Base-by-base conservation (phyloP, 2,888 invertebrate genomes). In the Amphipyra tragopoginis region DNA sequence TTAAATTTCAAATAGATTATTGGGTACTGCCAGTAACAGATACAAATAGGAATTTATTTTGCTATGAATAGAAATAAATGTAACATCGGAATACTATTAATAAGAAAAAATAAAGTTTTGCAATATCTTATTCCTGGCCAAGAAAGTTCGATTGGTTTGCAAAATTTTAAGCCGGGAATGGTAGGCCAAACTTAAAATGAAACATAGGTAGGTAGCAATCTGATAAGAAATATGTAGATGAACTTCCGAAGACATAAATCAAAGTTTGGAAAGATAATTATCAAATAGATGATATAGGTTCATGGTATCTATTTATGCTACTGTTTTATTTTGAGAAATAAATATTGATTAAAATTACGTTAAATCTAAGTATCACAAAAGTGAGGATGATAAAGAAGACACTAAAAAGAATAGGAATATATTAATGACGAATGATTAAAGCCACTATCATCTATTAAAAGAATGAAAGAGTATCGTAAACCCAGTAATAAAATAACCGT, bases 91-190 rank as follows among this genome's bases (percentile, higher is more conserved):
- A 14, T 42, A 11, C 14, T 14, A 42, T 43, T 5, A 10, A 3
- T 15, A 21, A 7, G 60, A 65, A 40, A 54, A 39, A 48, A 58
- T 56, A 43, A 29, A 59, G 56, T 65, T 64, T 75, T 49, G 34
- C 7, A 51, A 52, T 59, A 58, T 40, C n/a, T 56, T 55, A 44
- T 45, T 51, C 21, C 9, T 15, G 11, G 26, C 26, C 36, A 26
- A 47, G 10, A 61, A 73, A 72, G 58, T 72, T 70, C 61, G 51
- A 77, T 66, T 70, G 48, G 55, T 65, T 72, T 43, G 47, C 21
- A 1, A 36, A 53, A 65, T 77, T 65, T 65, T 33, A 70, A 65
- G 40, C 36, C 36, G 26, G 0, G 34, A 43, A 47, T 52, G n/a
- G 53, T 52, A 43, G 26, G 10, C 15, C 6, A 14, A 67, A 57